phyloP scores from a whole-genome alignment of 2,888 invertebrate genomes.

The Cryptocheilus praepositus region DNA sequence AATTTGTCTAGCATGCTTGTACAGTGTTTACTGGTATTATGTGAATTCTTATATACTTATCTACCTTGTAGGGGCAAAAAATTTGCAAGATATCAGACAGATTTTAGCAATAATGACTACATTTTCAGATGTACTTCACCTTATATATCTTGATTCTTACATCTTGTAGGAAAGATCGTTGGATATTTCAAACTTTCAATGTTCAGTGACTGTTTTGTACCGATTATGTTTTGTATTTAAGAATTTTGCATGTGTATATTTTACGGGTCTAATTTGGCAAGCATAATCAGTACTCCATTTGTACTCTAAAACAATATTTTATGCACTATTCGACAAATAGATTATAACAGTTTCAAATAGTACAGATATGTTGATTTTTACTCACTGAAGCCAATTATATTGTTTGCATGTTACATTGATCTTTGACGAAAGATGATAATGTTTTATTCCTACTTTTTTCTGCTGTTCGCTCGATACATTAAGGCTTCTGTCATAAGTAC shows the following conservation, averaged over 20 bases:
- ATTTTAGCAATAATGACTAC: not conserved
- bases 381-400: too few species aligned
- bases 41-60: too few species aligned
- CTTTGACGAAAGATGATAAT: too few species aligned
- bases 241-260: not conserved
- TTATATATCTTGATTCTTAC: conserved; percentile 2
- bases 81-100: not conserved
- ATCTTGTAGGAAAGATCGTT: too few species aligned
- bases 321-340: not conserved
- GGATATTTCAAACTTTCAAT: too few species aligned
- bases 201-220: not conserved
- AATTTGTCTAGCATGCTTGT: too few species aligned
- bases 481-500: too few species aligned
- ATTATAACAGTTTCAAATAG: not conserved
- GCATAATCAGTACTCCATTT: not conserved
- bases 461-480: too few species aligned
- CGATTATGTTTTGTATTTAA: not conserved
- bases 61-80: too few species aligned
- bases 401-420: too few species aligned
- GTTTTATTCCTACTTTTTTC: too few species aligned
- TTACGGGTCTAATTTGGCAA: conserved; percentile 1
- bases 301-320: not conserved
- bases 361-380: conserved; percentile 3
- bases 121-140: not conserved
- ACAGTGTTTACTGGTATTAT: too few species aligned